Evolutionary conservation across 2,888 invertebrate genomes (phyloP).

Genomic region (Adela reaumurella): DNA sequence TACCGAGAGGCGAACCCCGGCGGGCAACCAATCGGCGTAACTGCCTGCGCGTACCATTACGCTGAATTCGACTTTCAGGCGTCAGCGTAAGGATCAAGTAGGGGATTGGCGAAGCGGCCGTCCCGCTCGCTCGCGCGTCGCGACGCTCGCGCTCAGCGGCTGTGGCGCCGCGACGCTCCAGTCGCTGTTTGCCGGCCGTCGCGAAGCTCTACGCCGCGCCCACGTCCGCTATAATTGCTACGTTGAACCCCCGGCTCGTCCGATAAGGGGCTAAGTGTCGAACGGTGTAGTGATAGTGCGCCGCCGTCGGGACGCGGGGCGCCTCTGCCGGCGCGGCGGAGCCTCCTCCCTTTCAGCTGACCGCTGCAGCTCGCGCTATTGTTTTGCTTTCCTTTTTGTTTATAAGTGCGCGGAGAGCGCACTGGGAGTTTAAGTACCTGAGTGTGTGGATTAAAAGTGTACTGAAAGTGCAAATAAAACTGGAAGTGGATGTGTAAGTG

Average conservation of each 20-base stretch:
- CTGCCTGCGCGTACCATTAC: background rate
- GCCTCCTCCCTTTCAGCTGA: slow-evolving; percentile 8
- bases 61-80: background rate
- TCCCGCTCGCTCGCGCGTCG: slow-evolving; percentile 50
- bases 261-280: background rate
- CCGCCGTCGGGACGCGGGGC: slow-evolving; percentile 12
- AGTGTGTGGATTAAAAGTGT: background rate
- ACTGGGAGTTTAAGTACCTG: no score
- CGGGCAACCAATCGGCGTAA: background rate
- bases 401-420: background rate
- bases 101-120: slow-evolving; percentile 27
- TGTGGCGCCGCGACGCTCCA: slow-evolving; percentile 29
- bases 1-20: background rate
- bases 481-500: background rate
- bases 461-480: background rate
- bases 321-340: slow-evolving; percentile 7
- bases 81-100: slow-evolving; percentile 44
- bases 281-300: slow-evolving; percentile 7
- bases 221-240: slow-evolving; percentile 30
- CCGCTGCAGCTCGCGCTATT: background rate
- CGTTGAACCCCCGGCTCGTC: slow-evolving; percentile 23
- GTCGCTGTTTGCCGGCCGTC: slow-evolving; percentile 56
- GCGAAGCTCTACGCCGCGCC: slow-evolving; percentile 42
- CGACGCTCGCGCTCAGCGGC: slow-evolving; percentile 37
- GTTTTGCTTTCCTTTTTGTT: background rate